Percentiles rank a stretch among this genome's conserved stretches.
Evolutionary conservation across 2,888 invertebrate species (phyloP).

Genomic region (Dromius quadrimaculatus): DNA sequence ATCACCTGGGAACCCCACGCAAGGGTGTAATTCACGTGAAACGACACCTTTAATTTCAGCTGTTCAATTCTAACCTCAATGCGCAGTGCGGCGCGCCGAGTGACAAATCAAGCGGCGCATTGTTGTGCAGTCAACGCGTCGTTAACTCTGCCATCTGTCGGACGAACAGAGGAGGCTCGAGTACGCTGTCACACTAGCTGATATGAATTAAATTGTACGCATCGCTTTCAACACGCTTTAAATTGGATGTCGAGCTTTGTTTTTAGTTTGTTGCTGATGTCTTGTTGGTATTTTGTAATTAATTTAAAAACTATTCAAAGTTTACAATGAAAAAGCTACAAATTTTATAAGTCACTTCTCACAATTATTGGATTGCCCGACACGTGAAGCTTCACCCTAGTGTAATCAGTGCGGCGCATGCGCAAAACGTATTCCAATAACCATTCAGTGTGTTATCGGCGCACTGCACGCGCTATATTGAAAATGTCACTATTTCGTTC

Average conservation of each 20-base stretch:
- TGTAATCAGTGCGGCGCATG: background rate
- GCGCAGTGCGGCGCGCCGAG: slow-evolving; percentile 12
- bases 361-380: background rate
- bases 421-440: background rate
- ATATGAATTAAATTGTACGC: slow-evolving; percentile 47
- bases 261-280: background rate
- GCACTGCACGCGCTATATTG: slow-evolving; percentile 1
- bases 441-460: background rate
- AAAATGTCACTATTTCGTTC: slow-evolving; percentile 2
- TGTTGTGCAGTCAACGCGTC: slow-evolving; percentile 30
- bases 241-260: slow-evolving; percentile 27
- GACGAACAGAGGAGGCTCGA: slow-evolving; percentile 15
- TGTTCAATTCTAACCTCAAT: slow-evolving; percentile 36
- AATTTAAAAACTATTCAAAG: no score
- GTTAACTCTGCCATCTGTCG: slow-evolving; percentile 34
- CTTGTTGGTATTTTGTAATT: slow-evolving; percentile 3
- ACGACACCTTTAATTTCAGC: slow-evolving; percentile 34
- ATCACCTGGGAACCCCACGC: background rate
- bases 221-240: slow-evolving; percentile 34
- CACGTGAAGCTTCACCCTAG: no score
- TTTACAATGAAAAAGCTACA: no score
- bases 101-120: slow-evolving; percentile 35
- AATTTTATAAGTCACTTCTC: slow-evolving; percentile 1
- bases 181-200: slow-evolving; percentile 36
- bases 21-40: slow-evolving; percentile 23